Base-by-base conservation (phyloP, 2,797 vertebrate species). In the Pipistrellus nathusii region DNA sequence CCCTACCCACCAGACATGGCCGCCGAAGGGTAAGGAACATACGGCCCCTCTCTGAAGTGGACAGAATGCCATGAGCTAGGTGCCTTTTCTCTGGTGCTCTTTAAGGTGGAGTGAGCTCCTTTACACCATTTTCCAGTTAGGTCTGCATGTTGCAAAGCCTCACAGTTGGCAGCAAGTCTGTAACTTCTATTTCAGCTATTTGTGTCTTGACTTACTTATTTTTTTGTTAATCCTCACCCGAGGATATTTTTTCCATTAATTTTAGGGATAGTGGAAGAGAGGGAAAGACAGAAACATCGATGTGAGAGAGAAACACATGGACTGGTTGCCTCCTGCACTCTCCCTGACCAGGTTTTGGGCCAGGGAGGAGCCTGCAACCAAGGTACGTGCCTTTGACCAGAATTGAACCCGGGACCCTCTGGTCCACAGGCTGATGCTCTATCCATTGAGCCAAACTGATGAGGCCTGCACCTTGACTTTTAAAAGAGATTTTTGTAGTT, bases 171-270 rank as follows among this genome's bases (percentile, higher is more conserved):
- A 13, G 76, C n/a, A 38, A 51, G 48, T 51, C 4, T 78, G 25
- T 91, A 41, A 46, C 32, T 94, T 94, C n/a, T 87, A 0, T 53
- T 71, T 64, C 11, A 89, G 51, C 46, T 89, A 2, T 86, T 93
- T 91, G 57, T n/a, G 30, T 25, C 32, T 68, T 81, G 73, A 81
- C 46, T 59, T 66, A 77, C 15, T 27, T 30, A 73, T 48, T 64
- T n/a, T 17, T 64, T 64, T 64, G 30, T 64, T 64, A n/a, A 64
- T n/a, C 30, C 30, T 64, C 62, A 64, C 30, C 59, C 10, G 12
- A 62, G 59, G 59, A 62, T 62, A 62, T 62, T 62, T 62, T 59
- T 7, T 13, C 59, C 59, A 30, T 62, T 62, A 5, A 62, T 62
- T 30, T 62, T 62, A 62, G 59, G 27, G 59, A 14, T 25, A 62